These are phyloP conservation scores for Scaptomyza graminum DNA, from an alignment of 1,140 invertebrate species.

Conservation along the genomic window DNA sequence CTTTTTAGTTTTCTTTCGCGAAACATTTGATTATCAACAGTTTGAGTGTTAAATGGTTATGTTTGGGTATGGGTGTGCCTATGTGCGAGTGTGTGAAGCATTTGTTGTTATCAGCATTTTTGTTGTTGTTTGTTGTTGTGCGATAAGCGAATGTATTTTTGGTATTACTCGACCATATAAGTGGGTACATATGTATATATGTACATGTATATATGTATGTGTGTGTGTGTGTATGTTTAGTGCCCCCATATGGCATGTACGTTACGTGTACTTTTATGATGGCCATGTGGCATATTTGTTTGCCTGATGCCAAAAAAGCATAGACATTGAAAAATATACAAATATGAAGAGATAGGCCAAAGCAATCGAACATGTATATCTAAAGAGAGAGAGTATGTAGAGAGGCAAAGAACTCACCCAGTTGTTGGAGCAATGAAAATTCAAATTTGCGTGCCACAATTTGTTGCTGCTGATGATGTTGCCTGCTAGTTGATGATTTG, in stretches of 20 bases:
- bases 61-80: slow-evolving; percentile 2
- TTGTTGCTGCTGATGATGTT: slow-evolving; percentile 16
- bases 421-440: slow-evolving; percentile 27
- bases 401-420: slow-evolving; percentile 21
- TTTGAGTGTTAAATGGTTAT: slow-evolving; percentile 4
- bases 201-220: too few relatives aligned
- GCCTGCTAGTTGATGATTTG: slow-evolving; percentile 46
- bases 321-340: too few relatives aligned
- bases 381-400: background rate
- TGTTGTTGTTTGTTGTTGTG: slow-evolving; percentile 26
- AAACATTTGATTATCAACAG: slow-evolving; percentile 14
- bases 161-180: slow-evolving; percentile 67
- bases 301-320: too few relatives aligned
- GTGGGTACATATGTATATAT: slow-evolving; percentile 13
- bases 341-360: too few relatives aligned
- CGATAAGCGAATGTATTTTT: slow-evolving; percentile 76
- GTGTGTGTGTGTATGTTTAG: slow-evolving; percentile 13
- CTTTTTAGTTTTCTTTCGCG: background rate
- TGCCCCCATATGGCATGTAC: slow-evolving; percentile 34
- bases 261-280: slow-evolving; percentile 49
- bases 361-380: too few relatives aligned
- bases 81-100: slow-evolving; percentile 39
- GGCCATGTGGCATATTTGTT: slow-evolving; percentile 64
- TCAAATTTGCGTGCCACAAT: slow-evolving; percentile 46
- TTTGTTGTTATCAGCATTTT: slow-evolving; percentile 60